Evolutionary conservation across 2,113 vertebrate genomes (phyloP).

Genomic region (Tupaia chinensis): DNA sequence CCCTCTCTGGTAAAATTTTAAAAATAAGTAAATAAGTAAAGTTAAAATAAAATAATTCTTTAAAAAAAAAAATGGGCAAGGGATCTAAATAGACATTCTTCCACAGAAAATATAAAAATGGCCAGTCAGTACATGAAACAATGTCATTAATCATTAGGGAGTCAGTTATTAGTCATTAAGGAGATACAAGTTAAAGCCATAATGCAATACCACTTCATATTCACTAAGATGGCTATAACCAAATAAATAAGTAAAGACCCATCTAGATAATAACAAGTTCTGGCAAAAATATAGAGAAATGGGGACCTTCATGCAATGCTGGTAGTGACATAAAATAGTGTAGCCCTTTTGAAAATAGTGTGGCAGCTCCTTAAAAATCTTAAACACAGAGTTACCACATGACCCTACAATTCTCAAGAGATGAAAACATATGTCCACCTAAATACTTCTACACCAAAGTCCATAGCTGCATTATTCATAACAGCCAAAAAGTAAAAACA

Average conservation of each 20-base stretch:
- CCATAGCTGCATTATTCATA: neutral
- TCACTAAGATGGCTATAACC: neutral
- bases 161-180: neutral
- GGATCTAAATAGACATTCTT: neutral
- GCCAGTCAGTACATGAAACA: neutral
- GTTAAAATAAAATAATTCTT: too few relatives aligned
- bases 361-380: neutral
- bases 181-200: slow-evolving; percentile 19
- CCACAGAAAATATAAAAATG: neutral
- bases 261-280: neutral
- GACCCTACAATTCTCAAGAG: neutral
- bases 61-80: neutral
- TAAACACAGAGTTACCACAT: neutral
- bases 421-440: slow-evolving; percentile 17
- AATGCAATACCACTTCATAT: neutral
- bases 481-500: slow-evolving; percentile 41
- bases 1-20: too few relatives aligned
- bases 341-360: slow-evolving; percentile 19
- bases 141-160: neutral
- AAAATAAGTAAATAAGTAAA: too few relatives aligned
- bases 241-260: neutral
- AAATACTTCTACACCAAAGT: neutral
- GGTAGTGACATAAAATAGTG: neutral
- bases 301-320: slow-evolving; percentile 8
- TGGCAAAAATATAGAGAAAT: neutral